Evolutionary conservation across 2,888 invertebrate genomes (phyloP), one percentile per base, ranked within the genome.

Genomic region (Tethea ocularis): DNA sequence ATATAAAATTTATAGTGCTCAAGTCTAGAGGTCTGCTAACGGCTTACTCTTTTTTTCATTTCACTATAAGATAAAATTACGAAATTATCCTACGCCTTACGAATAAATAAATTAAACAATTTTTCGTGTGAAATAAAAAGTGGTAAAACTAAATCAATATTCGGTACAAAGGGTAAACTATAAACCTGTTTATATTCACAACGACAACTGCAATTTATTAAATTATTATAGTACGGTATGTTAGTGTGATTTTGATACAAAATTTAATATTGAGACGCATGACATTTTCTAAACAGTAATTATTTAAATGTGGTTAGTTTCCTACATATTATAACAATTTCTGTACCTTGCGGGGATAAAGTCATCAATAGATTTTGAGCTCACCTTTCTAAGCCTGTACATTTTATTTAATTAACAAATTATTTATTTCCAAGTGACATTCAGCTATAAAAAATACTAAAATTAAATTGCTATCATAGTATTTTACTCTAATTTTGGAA

Each of bases 21-120:
- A 29, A 8, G 6, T 29, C 8, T 20, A 46, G 17, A 46, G 46
- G n/a, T n/a, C 38, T 38, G 38, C 38, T 38, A 26, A 26, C n/a
- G 29, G 52, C 26, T 52, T 29, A 26, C 10, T 26, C 52, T 24
- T 15, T n/a, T 17, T 26, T 52, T 51, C 23, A 52, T 8, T 24
- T n/a, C 24, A 24, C 24, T 54, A 33, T 36, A 20, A 22, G 33
- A 52, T 52, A 59, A 63, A 59, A 38, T 57, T 58, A 59, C 61
- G 61, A 64, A 57, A 57, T 76, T 75, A 78, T 64, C 68, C 80
- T 83, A 82, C 63, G 66, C 66, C 78, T 80, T 83, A 85, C 64
- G 61, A 71, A 80, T 76, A 84, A 85, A 84, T 87, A 86, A 86
- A 84, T 86, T 79, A 83, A 58, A 69, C 26, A 57, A 57, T 63